Base-by-base conservation (phyloP, 1,140 invertebrate species). In the Trigoniulus corallinus region DNA sequence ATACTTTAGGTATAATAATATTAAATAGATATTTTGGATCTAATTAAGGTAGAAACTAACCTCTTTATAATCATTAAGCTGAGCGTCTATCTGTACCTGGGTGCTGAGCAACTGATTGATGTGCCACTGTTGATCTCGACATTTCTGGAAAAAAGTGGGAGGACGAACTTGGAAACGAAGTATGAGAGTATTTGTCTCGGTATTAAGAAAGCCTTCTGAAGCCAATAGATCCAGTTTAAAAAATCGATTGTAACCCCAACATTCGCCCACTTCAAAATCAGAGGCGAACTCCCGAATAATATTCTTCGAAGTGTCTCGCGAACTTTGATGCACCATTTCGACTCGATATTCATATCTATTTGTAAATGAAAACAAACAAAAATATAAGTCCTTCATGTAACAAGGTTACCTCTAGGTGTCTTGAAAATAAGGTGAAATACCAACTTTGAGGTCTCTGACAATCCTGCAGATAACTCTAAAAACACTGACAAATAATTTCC, bases 211-310 rank as follows among this genome's bases (percentile, higher is more conserved):
- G 0, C 89, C 88, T 72, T 94, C 88, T 58, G 79, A 84, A 20
- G 84, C 86, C 13, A 95, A 72, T 37, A 91, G 70, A 71, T 93
- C 88, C 44, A 95, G 72, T 48, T 88, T 70, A 65, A 92, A 95
- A 67, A 95, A 95, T 54, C 88, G 71, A 64, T 93, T 95, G 64
- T 94, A 95, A 7, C 89, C 89, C 89, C 88, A 94, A 63, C 88
- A 95, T 73, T 95, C 89, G n/a, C 88, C 88, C 53, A 93, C 86
- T 71, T 93, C 88, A 74, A 95, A 94, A 69, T 93, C 88, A 1
- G 88, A 92, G 0, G 88, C 86, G 69, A 93, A 95, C 73, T 74
- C 72, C 24, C 73, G 55, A 7, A 91, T 84, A 57, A 93, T 91
- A 64, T 91, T 92, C 70, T 92, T 92, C 56, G 77, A 82, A 1